Conservation (phyloP, 2,888 invertebrate species). For the Pecten maximus region DNA sequence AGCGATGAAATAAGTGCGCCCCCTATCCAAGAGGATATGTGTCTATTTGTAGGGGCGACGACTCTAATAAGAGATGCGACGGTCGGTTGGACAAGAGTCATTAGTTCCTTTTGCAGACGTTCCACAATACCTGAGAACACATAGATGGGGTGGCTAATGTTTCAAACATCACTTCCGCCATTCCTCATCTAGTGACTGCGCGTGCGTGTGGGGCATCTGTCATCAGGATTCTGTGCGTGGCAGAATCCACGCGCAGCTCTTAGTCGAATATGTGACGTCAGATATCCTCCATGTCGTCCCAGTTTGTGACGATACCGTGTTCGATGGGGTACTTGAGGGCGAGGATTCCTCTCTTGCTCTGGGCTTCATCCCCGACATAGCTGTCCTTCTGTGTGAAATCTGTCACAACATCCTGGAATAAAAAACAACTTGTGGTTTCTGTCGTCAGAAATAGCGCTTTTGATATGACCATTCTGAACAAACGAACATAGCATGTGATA, state of each 20-base stretch:
- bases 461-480: too few relatives aligned
- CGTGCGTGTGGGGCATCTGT: neutral
- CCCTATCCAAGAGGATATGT: neutral
- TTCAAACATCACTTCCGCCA: conserved; percentile 25
- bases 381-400: neutral
- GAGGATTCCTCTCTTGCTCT: conserved; percentile 22
- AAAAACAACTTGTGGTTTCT: neutral
- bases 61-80: neutral
- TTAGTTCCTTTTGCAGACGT: neutral
- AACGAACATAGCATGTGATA: too few relatives aligned
- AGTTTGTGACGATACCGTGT: conserved; percentile 16
- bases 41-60: neutral
- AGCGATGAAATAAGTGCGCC: neutral
- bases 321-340: conserved; percentile 12
- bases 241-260: neutral
- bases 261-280: neutral
- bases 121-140: neutral
- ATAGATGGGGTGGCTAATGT: neutral
- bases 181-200: neutral
- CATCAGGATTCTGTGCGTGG: neutral
- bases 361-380: neutral
- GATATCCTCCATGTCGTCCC: neutral
- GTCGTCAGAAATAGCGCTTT: too few relatives aligned
- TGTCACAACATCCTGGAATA: neutral
- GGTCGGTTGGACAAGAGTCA: neutral